Base-by-base conservation (phyloP, 1,140 invertebrate species). In the Lasioglossum baleicum region DNA sequence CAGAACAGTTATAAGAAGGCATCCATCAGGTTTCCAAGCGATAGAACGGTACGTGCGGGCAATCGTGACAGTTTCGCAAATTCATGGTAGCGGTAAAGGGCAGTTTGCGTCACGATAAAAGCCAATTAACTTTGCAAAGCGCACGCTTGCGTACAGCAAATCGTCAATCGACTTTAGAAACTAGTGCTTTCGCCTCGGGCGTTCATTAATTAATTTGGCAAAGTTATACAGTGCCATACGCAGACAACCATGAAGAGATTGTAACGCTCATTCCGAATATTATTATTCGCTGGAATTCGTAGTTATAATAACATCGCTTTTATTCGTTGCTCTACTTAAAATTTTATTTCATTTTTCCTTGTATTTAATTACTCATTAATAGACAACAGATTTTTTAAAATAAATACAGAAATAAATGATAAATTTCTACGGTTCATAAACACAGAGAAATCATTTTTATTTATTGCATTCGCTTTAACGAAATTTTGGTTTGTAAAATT, bases 171-270 rank as follows among this genome's bases (percentile, higher is more conserved):
- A 13, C 35, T 61, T 42, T 65, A 61, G 67, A 11, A 66, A 35
- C 58, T 22, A 11, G 58, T 60, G 58, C 2, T 60, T 74, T 74
- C 69, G 13, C 6, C 26, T 44, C 22, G n/a, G 58, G 22, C 20
- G 51, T 65, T 69, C 74, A 83, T 80, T 83, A 80, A 80, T 35
- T 80, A 66, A 81, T 75, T 81, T 51, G 15, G 44, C n/a, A 58
- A 60, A 74, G 15, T 20, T 35, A 11, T 48, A 48, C 44, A 53
- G 2, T 13, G 2, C 1, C 17, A 58, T n/a, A n/a, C 31, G 10
- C 6, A 20, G 10, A n/a, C 51, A 17, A 56, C 31, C 13, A 15
- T 6, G 51, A 70, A 58, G 58, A 26, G 58, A 60, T 60, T 58
- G 56, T n/a, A 7, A 58, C 17, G 56, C 56, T n/a, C 56, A 58